These are phyloP conservation scores for Metopolophium dirhodum DNA, from an alignment of 1,140 invertebrate species.

Conservation along the genomic window DNA sequence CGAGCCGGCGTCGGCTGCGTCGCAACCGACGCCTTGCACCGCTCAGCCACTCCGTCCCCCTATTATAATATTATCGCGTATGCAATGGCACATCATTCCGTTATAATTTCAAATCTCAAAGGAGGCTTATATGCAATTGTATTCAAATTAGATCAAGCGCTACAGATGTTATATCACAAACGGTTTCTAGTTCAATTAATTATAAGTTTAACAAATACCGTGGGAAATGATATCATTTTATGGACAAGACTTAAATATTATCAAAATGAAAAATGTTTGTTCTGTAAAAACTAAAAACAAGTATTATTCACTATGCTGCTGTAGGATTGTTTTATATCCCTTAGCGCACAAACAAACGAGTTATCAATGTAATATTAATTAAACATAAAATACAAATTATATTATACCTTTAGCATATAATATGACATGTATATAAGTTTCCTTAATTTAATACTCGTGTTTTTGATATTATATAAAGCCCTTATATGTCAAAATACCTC, in stretches of 20 bases:
- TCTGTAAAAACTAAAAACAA: background rate
- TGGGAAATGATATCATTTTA: background rate
- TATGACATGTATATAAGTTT: background rate
- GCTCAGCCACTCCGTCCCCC: too few species aligned
- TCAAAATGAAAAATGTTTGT: background rate
- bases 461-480: background rate
- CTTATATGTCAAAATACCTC: background rate
- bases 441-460: background rate
- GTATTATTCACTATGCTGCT: background rate
- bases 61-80: background rate
- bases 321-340: background rate
- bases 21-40: too few species aligned
- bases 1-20: too few species aligned
- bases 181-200: slow-evolving; percentile 14
- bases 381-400: background rate
- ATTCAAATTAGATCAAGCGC: slow-evolving; percentile 18
- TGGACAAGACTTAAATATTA: background rate
- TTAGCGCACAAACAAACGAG: background rate
- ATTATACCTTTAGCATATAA: background rate
- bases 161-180: background rate
- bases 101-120: slow-evolving; percentile 14
- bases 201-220: background rate
- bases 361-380: background rate
- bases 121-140: background rate
- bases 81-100: background rate